Evolutionary conservation across 2,113 vertebrate genomes (phyloP).

Genomic region (Fregata magnificens): DNA sequence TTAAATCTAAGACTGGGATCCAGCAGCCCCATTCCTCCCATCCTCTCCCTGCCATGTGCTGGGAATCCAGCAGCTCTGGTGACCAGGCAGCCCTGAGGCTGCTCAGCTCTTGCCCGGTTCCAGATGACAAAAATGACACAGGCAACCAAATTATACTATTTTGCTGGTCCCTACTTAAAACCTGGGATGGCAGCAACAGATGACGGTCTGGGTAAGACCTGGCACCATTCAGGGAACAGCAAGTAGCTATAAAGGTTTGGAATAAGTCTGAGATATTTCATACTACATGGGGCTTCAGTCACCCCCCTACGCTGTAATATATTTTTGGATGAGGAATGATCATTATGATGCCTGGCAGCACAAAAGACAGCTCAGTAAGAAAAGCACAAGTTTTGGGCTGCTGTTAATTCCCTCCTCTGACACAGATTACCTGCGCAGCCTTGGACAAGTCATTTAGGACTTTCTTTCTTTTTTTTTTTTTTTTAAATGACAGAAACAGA

Average conservation of each 20-base stretch:
- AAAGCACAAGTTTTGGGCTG: not conserved
- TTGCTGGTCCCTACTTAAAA: not conserved
- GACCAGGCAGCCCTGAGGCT: not conserved
- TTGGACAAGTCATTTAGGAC: not conserved
- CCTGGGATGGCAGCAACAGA: not conserved
- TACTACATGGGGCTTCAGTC: not conserved
- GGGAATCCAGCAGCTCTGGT: not conserved
- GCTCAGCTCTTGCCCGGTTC: not conserved
- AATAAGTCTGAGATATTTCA: not conserved
- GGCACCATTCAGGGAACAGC: not conserved
- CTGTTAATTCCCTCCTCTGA: not conserved
- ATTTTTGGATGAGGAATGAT: not conserved
- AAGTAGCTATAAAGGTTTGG: not conserved
- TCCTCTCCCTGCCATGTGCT: not conserved
- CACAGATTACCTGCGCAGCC: not conserved
- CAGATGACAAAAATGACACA: not conserved
- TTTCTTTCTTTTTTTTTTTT: not conserved
- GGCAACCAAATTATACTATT: not conserved
- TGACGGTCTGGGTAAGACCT: not conserved
- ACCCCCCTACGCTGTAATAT: not conserved
- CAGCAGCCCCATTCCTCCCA: not conserved
- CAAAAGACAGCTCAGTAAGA: not conserved
- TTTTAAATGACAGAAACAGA: not conserved
- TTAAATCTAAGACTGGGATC: not conserved
- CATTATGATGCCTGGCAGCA: not conserved